phyloP scores from a whole-genome alignment of 1,140 invertebrate species.

The Drosophila sucinea region DNA sequence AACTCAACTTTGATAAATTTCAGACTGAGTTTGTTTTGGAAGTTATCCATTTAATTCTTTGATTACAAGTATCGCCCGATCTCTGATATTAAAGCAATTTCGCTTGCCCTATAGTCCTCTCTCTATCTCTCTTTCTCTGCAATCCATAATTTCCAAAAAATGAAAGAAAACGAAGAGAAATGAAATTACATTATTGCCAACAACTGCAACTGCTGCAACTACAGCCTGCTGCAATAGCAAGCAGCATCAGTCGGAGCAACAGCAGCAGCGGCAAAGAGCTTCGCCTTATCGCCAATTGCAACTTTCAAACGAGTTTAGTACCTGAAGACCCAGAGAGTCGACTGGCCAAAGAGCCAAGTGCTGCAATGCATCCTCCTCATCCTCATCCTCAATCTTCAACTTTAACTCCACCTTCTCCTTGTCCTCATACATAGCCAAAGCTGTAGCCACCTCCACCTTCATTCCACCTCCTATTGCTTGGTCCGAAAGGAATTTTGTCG shows the following conservation, averaged over 20 bases:
- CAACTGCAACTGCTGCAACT: constrained; percentile 3
- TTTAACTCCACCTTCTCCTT: background rate
- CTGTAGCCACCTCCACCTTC: background rate
- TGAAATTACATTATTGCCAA: constrained; percentile 32
- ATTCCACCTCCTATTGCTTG: background rate
- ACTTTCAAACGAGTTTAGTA: constrained; percentile 77
- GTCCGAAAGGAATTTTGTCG: constrained; percentile 62
- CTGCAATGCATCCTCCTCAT: constrained; percentile 33
- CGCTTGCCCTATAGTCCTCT: constrained; percentile 23
- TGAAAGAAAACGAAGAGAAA: constrained; percentile 18
- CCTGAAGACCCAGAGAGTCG: constrained; percentile 30
- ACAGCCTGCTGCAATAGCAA: background rate
- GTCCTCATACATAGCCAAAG: background rate
- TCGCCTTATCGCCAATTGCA: constrained; percentile 55
- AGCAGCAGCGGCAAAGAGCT: background rate
- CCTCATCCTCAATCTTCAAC: constrained; percentile 22
- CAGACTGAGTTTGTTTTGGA: too few relatives aligned
- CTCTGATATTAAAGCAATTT: constrained; percentile 9
- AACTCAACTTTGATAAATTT: too few relatives aligned
- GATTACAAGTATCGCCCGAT: too few relatives aligned
- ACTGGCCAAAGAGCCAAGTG: constrained; percentile 27
- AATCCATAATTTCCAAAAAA: constrained; percentile 63
- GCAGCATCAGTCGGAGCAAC: background rate
- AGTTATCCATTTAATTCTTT: too few relatives aligned
- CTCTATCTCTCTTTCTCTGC: constrained; percentile 34